phyloP scores from a whole-genome alignment of 1,140 invertebrate species.

The Panulirus ornatus region DNA sequence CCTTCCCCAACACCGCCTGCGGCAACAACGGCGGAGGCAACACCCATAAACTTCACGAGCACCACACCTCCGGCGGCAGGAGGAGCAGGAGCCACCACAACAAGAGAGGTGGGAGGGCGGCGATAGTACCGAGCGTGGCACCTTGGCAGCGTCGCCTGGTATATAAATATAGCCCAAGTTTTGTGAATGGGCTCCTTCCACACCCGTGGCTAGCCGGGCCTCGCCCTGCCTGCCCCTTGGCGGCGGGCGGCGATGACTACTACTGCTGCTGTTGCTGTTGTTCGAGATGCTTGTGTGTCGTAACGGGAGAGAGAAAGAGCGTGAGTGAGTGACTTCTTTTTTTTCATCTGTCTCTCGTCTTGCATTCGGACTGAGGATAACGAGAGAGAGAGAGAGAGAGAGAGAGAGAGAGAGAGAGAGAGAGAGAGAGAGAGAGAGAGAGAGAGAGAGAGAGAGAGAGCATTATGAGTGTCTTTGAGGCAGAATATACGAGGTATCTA shows the following conservation, averaged over 20 bases:
- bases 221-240: background rate
- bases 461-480: too few relatives aligned
- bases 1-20: background rate
- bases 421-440: constrained; percentile 18
- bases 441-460: background rate
- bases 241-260: background rate
- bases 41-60: too few relatives aligned
- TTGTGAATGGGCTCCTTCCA: constrained; percentile 55
- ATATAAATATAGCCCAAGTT: constrained; percentile 49
- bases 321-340: too few relatives aligned
- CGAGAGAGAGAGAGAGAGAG: constrained; percentile 5
- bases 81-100: too few relatives aligned
- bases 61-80: too few relatives aligned
- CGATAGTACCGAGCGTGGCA: too few relatives aligned
- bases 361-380: background rate
- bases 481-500: too few relatives aligned
- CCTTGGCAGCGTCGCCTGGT: constrained; percentile 29
- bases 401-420: background rate
- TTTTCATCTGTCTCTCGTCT: constrained; percentile 13
- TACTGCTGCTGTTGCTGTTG: background rate
- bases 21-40: constrained; percentile 1
- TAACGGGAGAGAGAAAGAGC: too few relatives aligned
- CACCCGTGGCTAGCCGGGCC: constrained; percentile 17
- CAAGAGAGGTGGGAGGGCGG: too few relatives aligned
- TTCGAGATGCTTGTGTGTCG: background rate